Base-by-base conservation (phyloP, 2,113 vertebrate species). In the Turnix velox region DNA sequence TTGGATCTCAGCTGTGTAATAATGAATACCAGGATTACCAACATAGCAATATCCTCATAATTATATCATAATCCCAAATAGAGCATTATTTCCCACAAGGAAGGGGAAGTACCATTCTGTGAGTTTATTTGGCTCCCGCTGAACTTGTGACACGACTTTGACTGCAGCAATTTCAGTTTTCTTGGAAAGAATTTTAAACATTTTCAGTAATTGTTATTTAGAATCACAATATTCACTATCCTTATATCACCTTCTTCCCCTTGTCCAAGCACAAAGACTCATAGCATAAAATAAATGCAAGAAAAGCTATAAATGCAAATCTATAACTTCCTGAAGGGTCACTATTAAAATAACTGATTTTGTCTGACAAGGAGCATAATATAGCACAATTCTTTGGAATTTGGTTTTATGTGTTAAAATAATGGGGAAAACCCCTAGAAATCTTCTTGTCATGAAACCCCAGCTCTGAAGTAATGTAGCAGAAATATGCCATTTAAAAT, bases 401-500 rank as follows among this genome's bases (percentile, higher is more conserved):
- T 83, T 42, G 20, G 10, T 74, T 11, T 78, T 78, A 0, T 18
- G 49, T 51, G 4, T 59, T 66, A 74, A 88, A 78, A 71, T 7
- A 40, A 0, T 20, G 14, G 11, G 45, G 25, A 15, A 28, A 75
- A 39, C 0, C 2, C 6, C 40, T 30, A n/a, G 40, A 84, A 90
- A 72, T 0, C 8, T 8, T 25, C 8, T 37, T 68, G 8, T 76
- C 24, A 71, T 46, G 18, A 73, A 92, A 94, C 68, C 5, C 9
- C 49, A 68, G 8, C 25, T 90, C 5, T 30, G 57, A 63, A 68
- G 23, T 46, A 76, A 45, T 13, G 24, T 31, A 78, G 61, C 28
- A 81, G 80, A 87, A 93, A 80, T 33, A 77, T 9, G 12, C 11
- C 61, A 67, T 39, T 75, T 89, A 72, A 87, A 87, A 90, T 55